A percentile compares a stretch with the other conserved stretches of the same genome.
These are phyloP conservation scores for Macrosteles quadrilineatus DNA, from an alignment of 1,140 invertebrate genomes.

Conservation along the genomic window DNA sequence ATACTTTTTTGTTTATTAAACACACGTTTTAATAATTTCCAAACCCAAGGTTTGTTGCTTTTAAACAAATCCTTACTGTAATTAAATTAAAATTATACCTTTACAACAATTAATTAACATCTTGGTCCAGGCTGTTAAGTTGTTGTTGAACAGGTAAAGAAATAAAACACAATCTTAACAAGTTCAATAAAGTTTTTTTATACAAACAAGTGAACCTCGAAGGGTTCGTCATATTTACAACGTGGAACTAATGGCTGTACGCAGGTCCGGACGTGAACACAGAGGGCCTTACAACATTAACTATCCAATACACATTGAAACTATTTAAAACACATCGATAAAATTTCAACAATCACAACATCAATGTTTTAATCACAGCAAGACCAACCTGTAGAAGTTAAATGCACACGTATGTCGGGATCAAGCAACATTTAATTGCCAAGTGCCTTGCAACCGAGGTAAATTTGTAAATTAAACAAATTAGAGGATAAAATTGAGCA, in stretches of 20 bases:
- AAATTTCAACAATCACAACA: slow-evolving; percentile 7
- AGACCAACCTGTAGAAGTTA: slow-evolving; percentile 8
- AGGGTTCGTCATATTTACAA: slow-evolving; percentile 5
- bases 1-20: too few species aligned
- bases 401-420: slow-evolving; percentile 1
- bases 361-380: slow-evolving; percentile 19
- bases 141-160: not conserved
- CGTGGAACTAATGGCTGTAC: too few species aligned
- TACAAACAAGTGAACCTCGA: slow-evolving; percentile 15
- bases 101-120: too few species aligned
- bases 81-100: too few species aligned
- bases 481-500: too few species aligned
- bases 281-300: not conserved
- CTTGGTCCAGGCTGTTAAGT: too few species aligned
- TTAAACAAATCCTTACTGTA: too few species aligned
- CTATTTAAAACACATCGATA: slow-evolving; percentile 1
- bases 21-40: too few species aligned
- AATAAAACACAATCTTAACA: slow-evolving; percentile 12
- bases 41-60: too few species aligned
- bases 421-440: too few species aligned
- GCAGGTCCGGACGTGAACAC: not conserved
- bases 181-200: slow-evolving; percentile 15
- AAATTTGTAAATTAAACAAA: too few species aligned
- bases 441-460: too few species aligned
- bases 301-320: slow-evolving; percentile 9